phyloP scores from a whole-genome alignment of 2,888 invertebrate genomes.

The Pollenia labialis region DNA sequence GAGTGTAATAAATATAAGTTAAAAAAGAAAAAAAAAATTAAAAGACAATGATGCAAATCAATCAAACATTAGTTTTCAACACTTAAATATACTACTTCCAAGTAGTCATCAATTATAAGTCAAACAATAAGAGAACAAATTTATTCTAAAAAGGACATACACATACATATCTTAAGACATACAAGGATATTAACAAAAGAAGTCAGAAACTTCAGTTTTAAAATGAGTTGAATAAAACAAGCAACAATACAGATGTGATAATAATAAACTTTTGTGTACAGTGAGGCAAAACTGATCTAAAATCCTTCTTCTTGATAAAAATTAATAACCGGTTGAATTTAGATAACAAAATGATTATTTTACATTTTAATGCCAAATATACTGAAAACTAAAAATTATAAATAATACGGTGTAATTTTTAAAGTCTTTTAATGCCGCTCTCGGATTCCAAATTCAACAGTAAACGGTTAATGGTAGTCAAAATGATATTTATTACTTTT shows the following conservation, averaged over 20 bases:
- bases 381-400: no score
- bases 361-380: no score
- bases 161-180: background rate
- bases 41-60: constrained; percentile 37
- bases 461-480: no score
- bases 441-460: no score
- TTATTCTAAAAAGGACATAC: background rate
- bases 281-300: background rate
- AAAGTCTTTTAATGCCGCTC: no score
- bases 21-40: background rate
- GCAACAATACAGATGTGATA: background rate
- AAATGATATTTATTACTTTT: no score
- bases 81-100: constrained; percentile 6
- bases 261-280: background rate
- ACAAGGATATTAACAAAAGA: background rate
- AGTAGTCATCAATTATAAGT: constrained; percentile 47
- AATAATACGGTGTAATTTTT: no score
- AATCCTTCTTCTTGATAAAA: no score
- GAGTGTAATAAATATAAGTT: background rate
- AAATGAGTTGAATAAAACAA: background rate
- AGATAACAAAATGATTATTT: no score
- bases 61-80: constrained; percentile 41
- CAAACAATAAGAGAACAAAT: constrained; percentile 1
- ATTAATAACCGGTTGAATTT: no score
- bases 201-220: background rate